These are phyloP conservation scores for Calcarius lapponicus DNA, from an alignment of 2,797 vertebrate species.

Conservation along the genomic window DNA sequence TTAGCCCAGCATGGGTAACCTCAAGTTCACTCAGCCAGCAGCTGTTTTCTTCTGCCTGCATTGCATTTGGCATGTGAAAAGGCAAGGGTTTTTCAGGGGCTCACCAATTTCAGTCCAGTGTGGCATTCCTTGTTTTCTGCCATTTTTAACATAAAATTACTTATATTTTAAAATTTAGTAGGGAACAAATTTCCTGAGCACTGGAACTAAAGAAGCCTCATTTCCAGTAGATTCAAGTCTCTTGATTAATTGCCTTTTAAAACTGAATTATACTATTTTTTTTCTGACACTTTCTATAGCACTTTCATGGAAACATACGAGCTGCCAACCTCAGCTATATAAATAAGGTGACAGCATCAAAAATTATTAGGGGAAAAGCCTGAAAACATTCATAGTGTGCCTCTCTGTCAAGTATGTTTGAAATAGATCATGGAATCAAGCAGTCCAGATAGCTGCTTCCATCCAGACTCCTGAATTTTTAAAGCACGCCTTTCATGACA, in stretches of 20 bases:
- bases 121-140: neutral
- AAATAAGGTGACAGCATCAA: conserved; percentile 24
- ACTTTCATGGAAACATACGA: neutral
- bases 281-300: neutral
- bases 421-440: neutral
- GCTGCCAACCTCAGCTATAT: neutral
- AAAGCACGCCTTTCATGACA: neutral
- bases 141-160: neutral
- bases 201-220: neutral
- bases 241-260: neutral
- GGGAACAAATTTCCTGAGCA: neutral
- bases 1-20: neutral
- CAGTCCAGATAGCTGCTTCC: neutral
- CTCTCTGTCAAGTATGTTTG: neutral
- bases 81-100: neutral
- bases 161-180: neutral
- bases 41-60: neutral
- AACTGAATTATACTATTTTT: conserved; percentile 4
- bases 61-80: neutral
- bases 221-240: neutral
- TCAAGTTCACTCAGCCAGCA: neutral
- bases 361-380: conserved; percentile 1
- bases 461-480: neutral
- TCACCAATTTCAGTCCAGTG: neutral
- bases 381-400: neutral